Evolutionary conservation across 1,140 invertebrate genomes (phyloP).

Genomic region (Seison nebaliae): DNA sequence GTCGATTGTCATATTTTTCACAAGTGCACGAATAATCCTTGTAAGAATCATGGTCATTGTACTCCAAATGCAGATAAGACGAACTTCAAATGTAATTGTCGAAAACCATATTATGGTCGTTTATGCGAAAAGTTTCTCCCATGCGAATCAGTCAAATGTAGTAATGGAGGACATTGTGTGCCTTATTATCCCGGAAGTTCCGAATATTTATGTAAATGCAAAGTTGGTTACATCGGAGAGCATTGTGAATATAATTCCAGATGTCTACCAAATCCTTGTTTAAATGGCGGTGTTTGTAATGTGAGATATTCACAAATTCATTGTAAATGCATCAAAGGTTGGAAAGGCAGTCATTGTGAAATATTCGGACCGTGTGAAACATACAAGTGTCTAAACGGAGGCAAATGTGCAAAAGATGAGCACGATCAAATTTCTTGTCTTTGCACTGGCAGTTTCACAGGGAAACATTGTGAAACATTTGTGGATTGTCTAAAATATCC

Average conservation of each 20-base stretch:
- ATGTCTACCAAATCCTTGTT: slow-evolving; percentile 5
- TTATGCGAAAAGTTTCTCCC: no score
- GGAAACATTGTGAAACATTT: slow-evolving; percentile 6
- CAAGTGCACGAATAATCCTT: neutral
- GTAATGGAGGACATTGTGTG: no score
- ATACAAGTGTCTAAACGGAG: slow-evolving; percentile 48
- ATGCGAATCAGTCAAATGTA: no score
- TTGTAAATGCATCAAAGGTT: no score
- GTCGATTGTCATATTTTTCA: neutral
- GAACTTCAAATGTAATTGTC: no score
- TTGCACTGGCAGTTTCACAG: slow-evolving; percentile 5
- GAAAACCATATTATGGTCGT: no score
- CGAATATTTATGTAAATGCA: slow-evolving; percentile 1
- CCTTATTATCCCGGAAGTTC: neutral
- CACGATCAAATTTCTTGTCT: slow-evolving; percentile 5
- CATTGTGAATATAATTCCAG: slow-evolving; percentile 6
- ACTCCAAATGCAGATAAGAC: neutral
- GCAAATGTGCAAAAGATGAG: neutral
- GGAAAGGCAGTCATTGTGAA: no score
- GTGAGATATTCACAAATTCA: no score
- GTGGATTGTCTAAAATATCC: slow-evolving; percentile 5
- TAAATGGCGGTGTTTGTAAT: slow-evolving; percentile 7
- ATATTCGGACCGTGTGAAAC: no score
- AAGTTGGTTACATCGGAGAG: slow-evolving; percentile 2
- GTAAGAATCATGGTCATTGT: slow-evolving; percentile 7